Evolutionary conservation across 2,113 vertebrate species (phyloP).

Genomic region (Polypterus bichir): DNA sequence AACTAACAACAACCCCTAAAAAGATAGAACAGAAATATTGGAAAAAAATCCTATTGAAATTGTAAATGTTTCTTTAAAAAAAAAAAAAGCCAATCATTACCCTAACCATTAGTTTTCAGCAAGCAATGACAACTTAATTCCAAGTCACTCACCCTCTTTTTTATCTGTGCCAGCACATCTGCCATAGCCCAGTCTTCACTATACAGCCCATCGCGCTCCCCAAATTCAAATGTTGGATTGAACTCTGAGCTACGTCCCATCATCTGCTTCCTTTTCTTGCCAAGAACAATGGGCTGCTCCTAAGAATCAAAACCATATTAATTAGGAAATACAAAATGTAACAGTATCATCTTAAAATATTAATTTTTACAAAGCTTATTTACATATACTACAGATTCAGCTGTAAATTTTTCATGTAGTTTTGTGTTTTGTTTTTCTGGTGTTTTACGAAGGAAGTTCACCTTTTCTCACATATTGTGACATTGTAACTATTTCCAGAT

Average conservation of each 20-base stretch:
- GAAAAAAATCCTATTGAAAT: no score
- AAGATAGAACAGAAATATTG: no score
- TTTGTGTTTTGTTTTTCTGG: no score
- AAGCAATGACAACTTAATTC: background rate
- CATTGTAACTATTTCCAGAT: no score
- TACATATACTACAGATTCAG: no score
- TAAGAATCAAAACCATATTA: conserved; percentile 17
- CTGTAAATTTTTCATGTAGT: no score
- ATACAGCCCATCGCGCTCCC: conserved; percentile 53
- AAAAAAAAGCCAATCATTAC: no score
- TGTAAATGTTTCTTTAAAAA: no score
- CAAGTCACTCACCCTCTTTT: conserved; percentile 60
- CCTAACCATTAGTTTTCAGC: no score
- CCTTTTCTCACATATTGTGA: no score
- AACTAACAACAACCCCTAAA: no score
- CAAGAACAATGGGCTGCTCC: conserved; percentile 42
- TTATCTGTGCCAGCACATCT: conserved; percentile 71
- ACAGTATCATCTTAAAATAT: background rate
- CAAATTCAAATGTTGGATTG: conserved; percentile 64
- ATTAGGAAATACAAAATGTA: background rate
- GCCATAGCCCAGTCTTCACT: conserved; percentile 63
- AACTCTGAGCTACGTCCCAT: conserved; percentile 41
- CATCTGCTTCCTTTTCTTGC: conserved; percentile 35
- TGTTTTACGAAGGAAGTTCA: no score
- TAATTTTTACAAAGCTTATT: background rate